Evolutionary conservation across 2,113 vertebrate genomes (phyloP).

Genomic region (Rhinopomastus cyanomelas): DNA sequence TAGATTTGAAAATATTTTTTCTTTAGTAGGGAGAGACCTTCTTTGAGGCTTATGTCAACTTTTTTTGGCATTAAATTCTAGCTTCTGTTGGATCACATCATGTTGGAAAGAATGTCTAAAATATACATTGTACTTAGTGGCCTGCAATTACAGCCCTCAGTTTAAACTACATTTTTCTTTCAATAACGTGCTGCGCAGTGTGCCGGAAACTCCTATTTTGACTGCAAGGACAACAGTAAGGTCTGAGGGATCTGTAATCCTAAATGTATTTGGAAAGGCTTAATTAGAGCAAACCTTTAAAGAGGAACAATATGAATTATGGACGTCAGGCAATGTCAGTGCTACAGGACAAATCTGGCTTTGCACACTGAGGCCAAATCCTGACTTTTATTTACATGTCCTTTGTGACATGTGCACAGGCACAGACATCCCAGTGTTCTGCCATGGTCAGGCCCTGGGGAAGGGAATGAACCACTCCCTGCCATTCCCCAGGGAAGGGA

Average conservation of each 20-base stretch:
- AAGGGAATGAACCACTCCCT: not conserved
- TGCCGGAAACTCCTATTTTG: conserved; percentile 1
- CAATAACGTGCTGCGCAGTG: not conserved
- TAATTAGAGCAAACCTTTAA: conserved; percentile 17
- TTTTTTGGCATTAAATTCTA: not conserved
- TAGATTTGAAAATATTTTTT: not conserved
- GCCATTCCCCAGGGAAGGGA: rapidly evolving
- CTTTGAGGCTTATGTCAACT: not conserved
- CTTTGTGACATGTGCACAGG: not conserved
- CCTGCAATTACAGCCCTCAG: not conserved
- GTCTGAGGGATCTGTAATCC: not conserved
- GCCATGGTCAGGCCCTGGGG: rapidly evolving
- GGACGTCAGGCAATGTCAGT: not conserved
- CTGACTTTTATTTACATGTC: not conserved
- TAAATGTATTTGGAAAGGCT: not conserved
- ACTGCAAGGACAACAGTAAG: conserved; percentile 5
- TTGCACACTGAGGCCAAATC: not conserved
- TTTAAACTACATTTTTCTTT: conserved; percentile 19
- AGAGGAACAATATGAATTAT: not conserved
- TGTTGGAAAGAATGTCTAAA: conserved; percentile 49
- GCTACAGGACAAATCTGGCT: not conserved
- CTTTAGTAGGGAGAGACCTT: not conserved
- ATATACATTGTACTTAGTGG: not conserved
- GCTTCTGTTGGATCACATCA: not conserved
- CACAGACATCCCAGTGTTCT: not conserved